phyloP scores from a whole-genome alignment of 2,888 invertebrate genomes.

The Sabatieria punctata region DNA sequence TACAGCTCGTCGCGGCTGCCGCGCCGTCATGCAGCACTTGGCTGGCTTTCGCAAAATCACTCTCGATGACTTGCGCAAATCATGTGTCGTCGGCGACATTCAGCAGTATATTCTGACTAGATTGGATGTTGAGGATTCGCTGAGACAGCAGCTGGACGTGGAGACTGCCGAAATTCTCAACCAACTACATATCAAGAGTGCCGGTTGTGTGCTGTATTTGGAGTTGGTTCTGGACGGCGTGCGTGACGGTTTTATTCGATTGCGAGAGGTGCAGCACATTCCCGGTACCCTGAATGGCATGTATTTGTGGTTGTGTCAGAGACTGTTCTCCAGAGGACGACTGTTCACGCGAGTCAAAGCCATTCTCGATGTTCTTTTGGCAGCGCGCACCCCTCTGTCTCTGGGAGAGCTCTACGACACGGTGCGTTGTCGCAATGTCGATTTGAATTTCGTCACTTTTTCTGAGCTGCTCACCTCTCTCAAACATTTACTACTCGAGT shows the following conservation, averaged over 20 bases:
- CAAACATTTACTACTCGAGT: conserved; percentile 45
- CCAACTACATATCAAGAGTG: conserved; percentile 83
- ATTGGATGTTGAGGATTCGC: conserved; percentile 67
- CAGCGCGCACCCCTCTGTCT: conserved; percentile 65
- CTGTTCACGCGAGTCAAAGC: conserved; percentile 55
- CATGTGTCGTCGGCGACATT: conserved; percentile 68
- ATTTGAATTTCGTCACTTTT: conserved; percentile 61
- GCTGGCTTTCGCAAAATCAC: conserved; percentile 67
- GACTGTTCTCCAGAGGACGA: conserved; percentile 65
- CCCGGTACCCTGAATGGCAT: conserved; percentile 86
- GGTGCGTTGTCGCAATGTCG: conserved; percentile 57
- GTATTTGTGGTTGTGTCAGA: conserved; percentile 81
- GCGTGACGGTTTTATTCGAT: conserved; percentile 73
- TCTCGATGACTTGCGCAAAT: conserved; percentile 68
- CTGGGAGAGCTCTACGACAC: conserved; percentile 63
- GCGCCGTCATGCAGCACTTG: conserved; percentile 53
- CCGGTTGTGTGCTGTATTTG: conserved; percentile 46
- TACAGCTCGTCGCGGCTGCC: conserved; percentile 53
- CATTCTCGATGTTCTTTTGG: conserved; percentile 65
- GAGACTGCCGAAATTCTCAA: conserved; percentile 87
- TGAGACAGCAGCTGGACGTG: conserved; percentile 52
- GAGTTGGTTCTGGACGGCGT: conserved; percentile 63
- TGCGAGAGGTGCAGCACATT: conserved; percentile 75
- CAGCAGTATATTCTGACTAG: conserved; percentile 81
- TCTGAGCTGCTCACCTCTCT: conserved; percentile 56